Conservation (phyloP, 2,888 invertebrate genomes). For the Melanostoma scalare region DNA sequence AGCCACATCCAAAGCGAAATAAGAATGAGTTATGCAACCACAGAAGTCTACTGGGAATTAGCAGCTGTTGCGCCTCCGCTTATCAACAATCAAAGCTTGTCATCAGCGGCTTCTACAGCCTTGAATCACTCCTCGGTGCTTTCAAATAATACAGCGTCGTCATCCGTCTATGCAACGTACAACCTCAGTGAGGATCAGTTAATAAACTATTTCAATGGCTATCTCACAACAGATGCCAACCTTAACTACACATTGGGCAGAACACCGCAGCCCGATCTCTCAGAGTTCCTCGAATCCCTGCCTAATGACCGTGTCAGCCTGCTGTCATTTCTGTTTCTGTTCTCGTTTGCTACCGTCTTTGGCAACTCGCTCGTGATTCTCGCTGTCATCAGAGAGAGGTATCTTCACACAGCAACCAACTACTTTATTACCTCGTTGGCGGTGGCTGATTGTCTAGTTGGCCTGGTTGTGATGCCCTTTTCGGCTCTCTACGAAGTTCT, state of each 20-base stretch:
- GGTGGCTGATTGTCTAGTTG: slow-evolving; percentile 97
- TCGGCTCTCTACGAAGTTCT: slow-evolving; percentile 94
- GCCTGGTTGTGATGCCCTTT: slow-evolving; percentile 98
- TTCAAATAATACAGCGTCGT: slow-evolving; percentile 65
- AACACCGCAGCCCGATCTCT: slow-evolving; percentile 79
- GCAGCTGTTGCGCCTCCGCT: slow-evolving; percentile 74
- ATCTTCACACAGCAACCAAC: slow-evolving; percentile 97
- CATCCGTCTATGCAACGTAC: slow-evolving; percentile 79
- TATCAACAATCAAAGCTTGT: slow-evolving; percentile 28
- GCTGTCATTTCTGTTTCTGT: slow-evolving; percentile 91
- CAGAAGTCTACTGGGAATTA: slow-evolving; percentile 77
- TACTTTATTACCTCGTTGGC: slow-evolving; percentile 98
- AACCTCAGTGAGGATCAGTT: slow-evolving; percentile 80
- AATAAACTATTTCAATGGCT: slow-evolving; percentile 80
- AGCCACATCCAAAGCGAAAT: slow-evolving; percentile 64
- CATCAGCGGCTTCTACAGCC: slow-evolving; percentile 25
- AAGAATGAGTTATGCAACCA: slow-evolving; percentile 79
- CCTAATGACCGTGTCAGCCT: slow-evolving; percentile 89
- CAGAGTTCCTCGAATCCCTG: slow-evolving; percentile 82
- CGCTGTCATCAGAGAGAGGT: slow-evolving; percentile 95
- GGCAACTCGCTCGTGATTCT: slow-evolving; percentile 97
- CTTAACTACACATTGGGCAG: slow-evolving; percentile 61
- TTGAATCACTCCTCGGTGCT: slow-evolving; percentile 33
- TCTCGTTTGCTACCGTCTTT: slow-evolving; percentile 96
- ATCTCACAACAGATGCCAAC: slow-evolving; percentile 68